These are phyloP conservation scores for Acrobasis suavella DNA, from an alignment of 2,888 invertebrate genomes.

Conservation along the genomic window DNA sequence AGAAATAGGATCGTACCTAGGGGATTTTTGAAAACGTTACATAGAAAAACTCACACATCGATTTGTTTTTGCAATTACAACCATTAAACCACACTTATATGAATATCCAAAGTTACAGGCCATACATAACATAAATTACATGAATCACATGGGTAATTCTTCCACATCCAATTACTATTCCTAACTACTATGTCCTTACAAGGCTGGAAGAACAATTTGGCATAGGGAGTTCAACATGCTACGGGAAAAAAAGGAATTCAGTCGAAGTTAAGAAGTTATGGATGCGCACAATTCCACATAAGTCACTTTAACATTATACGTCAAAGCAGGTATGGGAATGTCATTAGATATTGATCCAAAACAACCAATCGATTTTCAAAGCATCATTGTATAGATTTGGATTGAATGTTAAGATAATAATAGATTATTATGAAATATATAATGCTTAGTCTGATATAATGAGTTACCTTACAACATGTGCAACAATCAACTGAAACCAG, in stretches of 20 bases:
- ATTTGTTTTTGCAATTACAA: too few species aligned
- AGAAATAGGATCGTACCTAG: too few species aligned
- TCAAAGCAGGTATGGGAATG: background rate
- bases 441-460: too few species aligned
- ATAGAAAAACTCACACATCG: too few species aligned
- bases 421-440: too few species aligned
- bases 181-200: constrained; percentile 30
- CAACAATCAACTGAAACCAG: too few species aligned
- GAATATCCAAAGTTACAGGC: constrained; percentile 27
- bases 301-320: background rate
- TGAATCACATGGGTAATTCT: constrained; percentile 30
- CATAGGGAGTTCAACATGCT: constrained; percentile 53
- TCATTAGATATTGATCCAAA: too few species aligned
- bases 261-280: constrained; percentile 34
- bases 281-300: background rate
- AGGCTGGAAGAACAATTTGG: constrained; percentile 61
- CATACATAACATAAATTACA: constrained; percentile 26
- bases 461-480: too few species aligned
- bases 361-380: too few species aligned
- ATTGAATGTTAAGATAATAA: too few species aligned
- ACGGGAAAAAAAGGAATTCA: constrained; percentile 38
- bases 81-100: constrained; percentile 9
- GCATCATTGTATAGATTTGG: too few species aligned
- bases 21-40: too few species aligned
- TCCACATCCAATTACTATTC: constrained; percentile 24